phyloP scores from a whole-genome alignment of 2,797 vertebrate genomes.

The Eulemur coronatus region DNA sequence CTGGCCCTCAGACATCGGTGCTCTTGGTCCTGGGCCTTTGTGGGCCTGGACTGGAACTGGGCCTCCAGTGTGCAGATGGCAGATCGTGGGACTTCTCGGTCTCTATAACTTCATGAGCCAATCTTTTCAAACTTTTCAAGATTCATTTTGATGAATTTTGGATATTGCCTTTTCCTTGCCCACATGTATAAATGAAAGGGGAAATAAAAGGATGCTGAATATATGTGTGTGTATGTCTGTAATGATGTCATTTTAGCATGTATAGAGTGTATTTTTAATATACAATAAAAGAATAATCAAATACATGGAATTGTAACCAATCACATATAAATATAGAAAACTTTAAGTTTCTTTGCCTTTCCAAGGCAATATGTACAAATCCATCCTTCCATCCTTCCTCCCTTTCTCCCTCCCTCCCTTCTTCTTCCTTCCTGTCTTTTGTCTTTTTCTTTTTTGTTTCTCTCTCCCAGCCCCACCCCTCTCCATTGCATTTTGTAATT shows the following conservation, averaged over 20 bases:
- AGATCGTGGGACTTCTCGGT: background rate
- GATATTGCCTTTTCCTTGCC: background rate
- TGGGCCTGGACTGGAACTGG: background rate
- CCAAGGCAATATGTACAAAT: background rate
- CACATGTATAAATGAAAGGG: slow-evolving; percentile 28
- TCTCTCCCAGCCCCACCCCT: fast-evolving
- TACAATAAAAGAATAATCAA: slow-evolving; percentile 29
- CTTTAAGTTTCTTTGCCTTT: slow-evolving; percentile 34
- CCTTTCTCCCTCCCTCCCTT: fast-evolving
- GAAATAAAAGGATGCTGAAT: background rate
- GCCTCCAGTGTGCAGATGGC: background rate
- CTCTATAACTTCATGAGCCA: background rate
- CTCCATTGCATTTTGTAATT: background rate
- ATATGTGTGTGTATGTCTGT: background rate
- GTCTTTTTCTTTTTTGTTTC: background rate
- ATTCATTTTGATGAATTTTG: slow-evolving; percentile 31
- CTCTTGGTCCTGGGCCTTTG: background rate
- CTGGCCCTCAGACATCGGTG: background rate
- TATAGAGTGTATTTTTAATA: slow-evolving; percentile 24
- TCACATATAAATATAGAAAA: background rate
- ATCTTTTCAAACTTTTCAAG: slow-evolving; percentile 9
- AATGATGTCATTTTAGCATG: background rate
- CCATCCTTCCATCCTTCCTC: fast-evolving
- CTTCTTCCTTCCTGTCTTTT: background rate
- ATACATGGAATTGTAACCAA: slow-evolving; percentile 26